A percentile compares a stretch with the other conserved stretches of the same genome.
These are phyloP conservation scores for Lacanobia oleracea DNA, from an alignment of 2,888 invertebrate species.

Conservation along the genomic window DNA sequence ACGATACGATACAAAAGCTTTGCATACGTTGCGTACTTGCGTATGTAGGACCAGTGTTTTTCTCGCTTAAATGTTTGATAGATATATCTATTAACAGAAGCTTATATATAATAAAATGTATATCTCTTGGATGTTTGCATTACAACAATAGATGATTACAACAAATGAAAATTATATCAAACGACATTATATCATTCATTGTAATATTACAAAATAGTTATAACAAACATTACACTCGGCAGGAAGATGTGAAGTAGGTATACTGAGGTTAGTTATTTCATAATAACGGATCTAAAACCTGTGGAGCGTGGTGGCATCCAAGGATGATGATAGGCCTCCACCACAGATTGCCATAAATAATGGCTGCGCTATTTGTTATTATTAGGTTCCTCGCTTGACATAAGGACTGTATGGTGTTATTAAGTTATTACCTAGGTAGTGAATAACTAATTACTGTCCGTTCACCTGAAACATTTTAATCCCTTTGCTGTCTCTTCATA, in stretches of 20 bases:
- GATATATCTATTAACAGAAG: no score
- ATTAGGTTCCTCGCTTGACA: conserved; percentile 28
- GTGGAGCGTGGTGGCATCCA: conserved; percentile 31
- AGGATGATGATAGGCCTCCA: conserved; percentile 27
- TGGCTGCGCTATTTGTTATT: conserved; percentile 19
- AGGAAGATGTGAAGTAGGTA: conserved; percentile 10
- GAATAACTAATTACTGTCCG: conserved; percentile 13
- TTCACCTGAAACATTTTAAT: conserved; percentile 27
- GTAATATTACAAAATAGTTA: no score
- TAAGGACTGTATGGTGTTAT: conserved; percentile 16
- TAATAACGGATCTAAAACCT: conserved; percentile 32
- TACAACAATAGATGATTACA: no score
- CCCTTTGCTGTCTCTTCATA: conserved; percentile 7
- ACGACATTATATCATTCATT: no score
- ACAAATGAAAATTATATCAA: no score
- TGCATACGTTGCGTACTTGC: no score
- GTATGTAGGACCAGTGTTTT: no score
- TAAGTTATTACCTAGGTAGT: conserved; percentile 7
- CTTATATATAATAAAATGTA: no score
- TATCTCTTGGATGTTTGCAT: no score
- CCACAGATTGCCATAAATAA: not conserved
- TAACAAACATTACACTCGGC: not conserved
- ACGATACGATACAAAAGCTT: no score
- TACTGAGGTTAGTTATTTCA: conserved; percentile 6
- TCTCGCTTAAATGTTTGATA: no score